phyloP scores from a whole-genome alignment of 2,113 vertebrate species.

The Nyctereutes procyonoides region DNA sequence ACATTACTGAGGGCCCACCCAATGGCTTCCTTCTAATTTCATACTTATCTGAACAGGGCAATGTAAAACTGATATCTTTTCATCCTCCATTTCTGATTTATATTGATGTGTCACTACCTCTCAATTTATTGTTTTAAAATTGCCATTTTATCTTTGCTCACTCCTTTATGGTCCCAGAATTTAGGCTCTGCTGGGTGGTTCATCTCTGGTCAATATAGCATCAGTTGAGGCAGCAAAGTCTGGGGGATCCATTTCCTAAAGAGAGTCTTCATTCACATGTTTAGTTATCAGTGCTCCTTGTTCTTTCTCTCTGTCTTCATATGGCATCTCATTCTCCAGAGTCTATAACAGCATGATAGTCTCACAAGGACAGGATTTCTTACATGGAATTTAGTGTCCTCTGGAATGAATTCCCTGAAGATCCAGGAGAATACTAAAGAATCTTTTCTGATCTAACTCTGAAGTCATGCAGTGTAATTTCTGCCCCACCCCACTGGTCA shows the following conservation, averaged over 20 bases:
- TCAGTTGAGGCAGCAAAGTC: neutral
- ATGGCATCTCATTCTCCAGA: neutral
- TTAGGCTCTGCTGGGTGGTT: neutral
- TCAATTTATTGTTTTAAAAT: neutral
- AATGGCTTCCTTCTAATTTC: neutral
- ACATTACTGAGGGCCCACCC: neutral
- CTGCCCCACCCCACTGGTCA: neutral
- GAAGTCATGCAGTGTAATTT: neutral
- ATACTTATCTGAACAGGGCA: neutral
- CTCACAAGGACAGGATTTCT: neutral
- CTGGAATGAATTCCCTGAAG: neutral
- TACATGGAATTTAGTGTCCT: neutral
- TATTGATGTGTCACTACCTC: neutral
- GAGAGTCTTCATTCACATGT: neutral
- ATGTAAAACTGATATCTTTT: neutral
- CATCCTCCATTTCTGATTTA: neutral
- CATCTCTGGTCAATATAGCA: neutral
- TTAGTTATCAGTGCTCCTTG: neutral
- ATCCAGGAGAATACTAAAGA: neutral
- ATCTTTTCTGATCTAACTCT: neutral
- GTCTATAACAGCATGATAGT: neutral
- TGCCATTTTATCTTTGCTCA: neutral
- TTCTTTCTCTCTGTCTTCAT: neutral
- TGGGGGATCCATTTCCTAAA: neutral
- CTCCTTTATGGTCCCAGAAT: too few relatives aligned